phyloP scores from a whole-genome alignment of 2,888 invertebrate species.

The Rhogogaster chlorosoma region DNA sequence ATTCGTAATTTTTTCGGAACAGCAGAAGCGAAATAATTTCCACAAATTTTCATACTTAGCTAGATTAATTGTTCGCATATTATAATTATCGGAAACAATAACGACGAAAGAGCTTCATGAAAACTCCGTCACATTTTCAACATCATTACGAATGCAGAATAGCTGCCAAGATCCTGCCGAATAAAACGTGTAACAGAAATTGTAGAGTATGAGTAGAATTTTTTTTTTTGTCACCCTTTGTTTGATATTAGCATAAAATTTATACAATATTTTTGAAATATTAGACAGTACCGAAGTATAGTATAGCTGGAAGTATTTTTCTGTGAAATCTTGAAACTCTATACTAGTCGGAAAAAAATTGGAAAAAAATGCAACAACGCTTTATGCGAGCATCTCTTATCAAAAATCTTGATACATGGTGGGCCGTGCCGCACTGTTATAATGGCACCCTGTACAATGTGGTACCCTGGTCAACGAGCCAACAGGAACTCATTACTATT shows the following conservation, averaged over 20 bases:
- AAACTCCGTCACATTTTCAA: too few species aligned
- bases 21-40: background rate
- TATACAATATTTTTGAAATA: background rate
- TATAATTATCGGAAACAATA: too few species aligned
- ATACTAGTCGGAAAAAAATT: background rate
- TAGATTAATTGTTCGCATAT: too few species aligned
- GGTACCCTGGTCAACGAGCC: background rate
- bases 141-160: too few species aligned
- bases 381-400: background rate
- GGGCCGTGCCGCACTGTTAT: background rate
- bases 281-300: background rate
- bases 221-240: background rate
- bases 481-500: constrained; percentile 38
- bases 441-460: constrained; percentile 5
- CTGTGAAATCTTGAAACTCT: background rate
- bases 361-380: background rate
- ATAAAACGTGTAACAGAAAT: too few species aligned
- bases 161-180: too few species aligned
- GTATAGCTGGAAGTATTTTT: background rate
- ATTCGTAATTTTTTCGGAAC: background rate
- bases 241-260: background rate
- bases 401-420: background rate
- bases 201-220: background rate
- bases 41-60: too few species aligned
- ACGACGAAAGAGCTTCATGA: too few species aligned